Base-by-base conservation (phyloP, 1,140 invertebrate species). In the Limonius californicus region DNA sequence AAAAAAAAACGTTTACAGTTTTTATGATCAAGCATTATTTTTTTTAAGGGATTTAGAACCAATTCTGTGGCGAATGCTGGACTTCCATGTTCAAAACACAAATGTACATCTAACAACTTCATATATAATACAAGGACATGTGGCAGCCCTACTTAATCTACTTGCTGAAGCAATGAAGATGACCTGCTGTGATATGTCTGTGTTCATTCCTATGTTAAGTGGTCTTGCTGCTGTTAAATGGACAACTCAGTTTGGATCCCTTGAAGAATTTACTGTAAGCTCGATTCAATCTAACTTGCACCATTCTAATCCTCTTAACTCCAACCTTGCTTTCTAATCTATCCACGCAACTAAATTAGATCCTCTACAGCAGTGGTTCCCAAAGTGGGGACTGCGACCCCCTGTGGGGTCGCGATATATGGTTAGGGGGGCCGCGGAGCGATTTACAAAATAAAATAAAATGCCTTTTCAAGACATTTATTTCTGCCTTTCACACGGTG, bases 61-160 rank as follows among this genome's bases (percentile, higher is more conserved):
- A 12, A 59, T 82, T 20, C 68, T 83, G 59, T 60, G 79, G 0
- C 79, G 75, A 63, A 68, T 77, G 39, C 65, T 83, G 8, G 76
- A 81, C 62, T 82, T 80, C 69, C 81, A 83, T 74, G 75, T 81
- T 1, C 75, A 80, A 59, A 76, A 78, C 8, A 82, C 81, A 47
- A 72, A 81, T 74, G 69, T 82, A 20, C 70, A 65, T 65, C 59
- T 73, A n/a, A 68, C 70, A 30, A 74, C 75, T 18, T 76, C 79
- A 12, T 74, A 79, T 56, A 68, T 79, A 56, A 78, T 81, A 54
- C 76, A 78, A 61, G 78, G 75, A 9, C 81, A 84, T 75, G 72
- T 77, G 32, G 73, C 78, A 18, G 77, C 80, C 2, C 66, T 83
- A 1, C 58, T 83, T 12, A 65, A 63, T 55, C 63, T 77, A 30